These are phyloP conservation scores for Porites rus DNA, from an alignment of 92 coral and sea anemone genomes.

Conservation along the genomic window DNA sequence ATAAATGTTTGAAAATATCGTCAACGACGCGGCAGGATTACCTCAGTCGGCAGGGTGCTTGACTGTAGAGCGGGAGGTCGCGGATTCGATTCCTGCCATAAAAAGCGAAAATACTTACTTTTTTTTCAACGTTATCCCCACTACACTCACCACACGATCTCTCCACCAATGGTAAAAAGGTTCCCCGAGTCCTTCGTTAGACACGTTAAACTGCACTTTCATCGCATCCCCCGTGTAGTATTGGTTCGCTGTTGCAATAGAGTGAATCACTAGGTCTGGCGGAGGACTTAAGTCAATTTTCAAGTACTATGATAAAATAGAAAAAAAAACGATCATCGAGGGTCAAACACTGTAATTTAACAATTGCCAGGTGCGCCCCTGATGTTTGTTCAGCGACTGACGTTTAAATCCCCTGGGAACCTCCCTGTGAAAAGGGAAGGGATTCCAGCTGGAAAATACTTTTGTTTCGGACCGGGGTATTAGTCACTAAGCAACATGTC, in stretches of 20 bases:
- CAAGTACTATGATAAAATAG: slow-evolving; percentile 34
- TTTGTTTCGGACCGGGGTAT: no score
- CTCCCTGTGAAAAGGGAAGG: no score
- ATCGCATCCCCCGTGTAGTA: slow-evolving; percentile 70
- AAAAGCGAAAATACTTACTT: neutral
- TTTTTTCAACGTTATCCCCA: no score
- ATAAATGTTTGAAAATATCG: no score
- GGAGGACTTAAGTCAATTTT: slow-evolving; percentile 76
- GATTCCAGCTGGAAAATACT: no score
- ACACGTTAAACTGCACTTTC: slow-evolving; percentile 56
- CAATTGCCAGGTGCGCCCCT: no score
- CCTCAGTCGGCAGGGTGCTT: no score
- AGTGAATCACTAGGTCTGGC: slow-evolving; percentile 80
- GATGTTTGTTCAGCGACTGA: no score
- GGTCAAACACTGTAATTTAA: neutral
- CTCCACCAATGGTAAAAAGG: slow-evolving; percentile 81
- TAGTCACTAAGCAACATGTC: no score
- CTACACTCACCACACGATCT: slow-evolving; percentile 70
- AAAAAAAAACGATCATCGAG: neutral
- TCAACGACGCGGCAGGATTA: no score
- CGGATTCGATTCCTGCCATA: neutral
- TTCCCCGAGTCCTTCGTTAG: slow-evolving; percentile 71
- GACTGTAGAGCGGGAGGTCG: no score
- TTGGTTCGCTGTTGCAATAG: slow-evolving; percentile 13
- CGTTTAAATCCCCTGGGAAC: no score